Evolutionary conservation across 2,113 vertebrate genomes (phyloP), one percentile per base, ranked within the genome.

Genomic region (Hemiprocne comata): DNA sequence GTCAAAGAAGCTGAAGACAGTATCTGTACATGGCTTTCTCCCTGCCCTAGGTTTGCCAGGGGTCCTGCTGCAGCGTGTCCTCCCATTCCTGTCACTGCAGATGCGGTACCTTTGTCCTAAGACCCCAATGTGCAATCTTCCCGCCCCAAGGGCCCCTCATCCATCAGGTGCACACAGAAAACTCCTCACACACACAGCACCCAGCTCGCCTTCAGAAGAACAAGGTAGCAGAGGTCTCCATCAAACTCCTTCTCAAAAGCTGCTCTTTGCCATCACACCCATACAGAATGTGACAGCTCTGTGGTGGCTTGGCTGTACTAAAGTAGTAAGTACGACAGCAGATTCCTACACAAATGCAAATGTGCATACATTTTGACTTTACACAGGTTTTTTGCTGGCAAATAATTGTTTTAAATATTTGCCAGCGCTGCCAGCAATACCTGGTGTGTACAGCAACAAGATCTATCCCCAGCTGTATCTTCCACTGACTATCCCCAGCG

Each of bases 271-370:
- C 6, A 0, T 44, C 9, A 1, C 16, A 20, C 17, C 13, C 5
- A 1, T 24, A 55, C 24, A 55, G 58, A 71, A 42, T 8, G 44
- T 46, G 53, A 20, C 44, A 65, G 6, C 33, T 73, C 44, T 44
- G 62, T 1, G 3, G 29, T 29, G 53, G 38, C n/a, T 93, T 2
- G 28, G 50, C 64, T 62, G 29, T 24, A 36, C 14, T 15, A 29
- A 74, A 61, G n/a, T 29, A 75, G 2, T 8, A 58, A 55, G 3
- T 9, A 67, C 0, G 0, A 60, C 11, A 60, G 25, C 16, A 69
- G 18, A 71, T 50, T 70, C 57, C 40, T 40, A 10, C 11, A n/a
- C 33, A 71, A 55, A 78, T 9, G 50, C 5, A 17, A 73, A 34
- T 3, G 14, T 12, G 15, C 7, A 13, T 17, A 74, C 7, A 13